Percentiles rank a stretch among this genome's conserved stretches.
phyloP scores from a whole-genome alignment of 2,113 vertebrate genomes.

The Calidris pygmaea region DNA sequence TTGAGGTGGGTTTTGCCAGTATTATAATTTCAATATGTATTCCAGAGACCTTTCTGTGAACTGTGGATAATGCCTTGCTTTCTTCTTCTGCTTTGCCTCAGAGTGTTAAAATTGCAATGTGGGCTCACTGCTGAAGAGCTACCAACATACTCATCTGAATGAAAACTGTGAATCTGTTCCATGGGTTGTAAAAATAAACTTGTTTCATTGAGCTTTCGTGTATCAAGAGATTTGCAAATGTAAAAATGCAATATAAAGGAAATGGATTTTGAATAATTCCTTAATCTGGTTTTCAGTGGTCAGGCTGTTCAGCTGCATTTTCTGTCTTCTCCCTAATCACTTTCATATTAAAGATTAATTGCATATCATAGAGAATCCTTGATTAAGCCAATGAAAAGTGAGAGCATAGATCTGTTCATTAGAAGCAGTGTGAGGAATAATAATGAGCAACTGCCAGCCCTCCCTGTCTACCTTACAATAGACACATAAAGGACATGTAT shows the following conservation, averaged over 20 bases:
- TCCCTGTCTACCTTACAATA: conserved; percentile 1
- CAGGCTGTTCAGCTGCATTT: conserved; percentile 1
- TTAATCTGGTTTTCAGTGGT: conserved; percentile 30
- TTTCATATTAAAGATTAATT: conserved; percentile 59
- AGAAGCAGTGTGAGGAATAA: background rate
- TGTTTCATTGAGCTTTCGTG: conserved; percentile 15
- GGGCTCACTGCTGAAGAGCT: background rate
- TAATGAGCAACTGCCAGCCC: conserved; percentile 6
- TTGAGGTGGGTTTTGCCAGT: background rate
- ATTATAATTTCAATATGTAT: background rate
- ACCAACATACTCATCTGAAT: background rate
- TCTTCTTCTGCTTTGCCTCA: background rate
- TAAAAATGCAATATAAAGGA: conserved; percentile 29
- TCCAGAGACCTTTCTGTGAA: background rate
- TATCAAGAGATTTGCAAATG: conserved; percentile 34
- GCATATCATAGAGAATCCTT: conserved; percentile 51
- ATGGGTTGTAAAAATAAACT: conserved; percentile 34
- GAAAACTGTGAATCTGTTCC: conserved; percentile 30
- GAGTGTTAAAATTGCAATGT: background rate
- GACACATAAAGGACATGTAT: background rate
- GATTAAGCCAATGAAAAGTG: conserved; percentile 58
- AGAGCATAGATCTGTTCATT: conserved; percentile 29
- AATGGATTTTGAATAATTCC: conserved; percentile 42
- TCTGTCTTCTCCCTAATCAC: conserved; percentile 38
- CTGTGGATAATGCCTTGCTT: background rate